Base-by-base conservation (phyloP, 2,113 vertebrate species). In the Xerus inauris region DNA sequence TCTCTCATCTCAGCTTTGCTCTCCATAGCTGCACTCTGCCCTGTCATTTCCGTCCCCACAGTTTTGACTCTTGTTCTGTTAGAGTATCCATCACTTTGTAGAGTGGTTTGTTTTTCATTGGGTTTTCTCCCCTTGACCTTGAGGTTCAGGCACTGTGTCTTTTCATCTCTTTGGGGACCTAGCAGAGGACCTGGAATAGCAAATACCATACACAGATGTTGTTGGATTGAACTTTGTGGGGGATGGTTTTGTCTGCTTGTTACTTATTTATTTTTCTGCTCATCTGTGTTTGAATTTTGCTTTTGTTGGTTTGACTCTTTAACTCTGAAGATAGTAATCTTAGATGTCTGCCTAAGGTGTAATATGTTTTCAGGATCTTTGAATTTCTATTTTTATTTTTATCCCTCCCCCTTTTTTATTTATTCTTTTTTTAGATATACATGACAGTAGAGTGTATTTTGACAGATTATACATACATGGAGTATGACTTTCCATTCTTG, bases 271-370 rank as follows among this genome's bases (percentile, higher is more conserved):
- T 80, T 75, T 38, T 76, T 62, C 51, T 4, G 32, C 87, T 54
- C 65, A 51, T 45, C 69, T 94, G 11, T 75, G 28, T 87, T 93
- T 82, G n/a, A 72, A 67, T 90, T 92, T 86, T 69, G 19, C 45
- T 62, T 57, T 17, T 45, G 42, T 82, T 87, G 12, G 6, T 19
- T 65, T 80, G 20, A 9, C 30, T 69, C 13, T 77, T 28, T 77
- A 9, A 73, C 69, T 88, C 79, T 51, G 79, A 86, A 97, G 65
- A 62, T 22, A 69, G 16, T 65, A 45, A 45, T 88, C 84, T n/a
- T 62, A 91, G 49, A 80, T 67, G 13, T 40, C 14, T 77, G 26
- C 13, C 22, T 94, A 22, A 24, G 87, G 22, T n/a, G 32, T 90
- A 59, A 67, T 69, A 45, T 26, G 16, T 35, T 81, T 71, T 67